Evolutionary conservation across 2,113 vertebrate genomes (phyloP), one percentile per base, ranked within the genome.

Genomic region (Mormoops blainvillei): DNA sequence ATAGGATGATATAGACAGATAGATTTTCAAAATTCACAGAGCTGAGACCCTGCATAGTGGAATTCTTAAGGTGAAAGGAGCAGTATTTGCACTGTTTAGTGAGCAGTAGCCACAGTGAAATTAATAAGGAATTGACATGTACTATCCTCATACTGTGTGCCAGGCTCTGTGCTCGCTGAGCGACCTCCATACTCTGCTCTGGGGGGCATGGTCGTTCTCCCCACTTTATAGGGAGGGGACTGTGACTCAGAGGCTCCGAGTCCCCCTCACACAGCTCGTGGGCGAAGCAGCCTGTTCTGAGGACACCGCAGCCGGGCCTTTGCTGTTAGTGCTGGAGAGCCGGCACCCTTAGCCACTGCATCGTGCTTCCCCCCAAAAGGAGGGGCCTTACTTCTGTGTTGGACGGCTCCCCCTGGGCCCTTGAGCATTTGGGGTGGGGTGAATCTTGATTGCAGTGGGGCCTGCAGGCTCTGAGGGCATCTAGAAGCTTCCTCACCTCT

Each of bases 151-250:
- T 0, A 3, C 15, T 4, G 15, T 33, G 24, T 28, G 19, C 19
- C 33, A 24, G 14, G 14, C 45, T 11, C 58, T 24, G 61, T 18
- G 28, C 20, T 18, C 3, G 1, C 41, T 15, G 41, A 73, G 28
- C 2, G 0, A 1, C 50, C n/a, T n/a, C 26, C 4, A 6, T 1
- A 4, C 24, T 28, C 36, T 0, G 6, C 19, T 5, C 4, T 0
- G 2, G 14, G 24, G 48, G 12, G 5, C 41, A 0, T 0, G 1
- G 7, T 5, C 36, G 36, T 24, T 52, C 22, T n/a, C 7, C 52
- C 12, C 20, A 36, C 45, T 4, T 36, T 8, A 19, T 61, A 43
- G 50, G 71, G 20, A 22, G 9, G 7, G 24, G 3, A 2, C 18
- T 1, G 16, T 5, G 16, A 20, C 15, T 2, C 15, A 1, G 28